Evolutionary conservation across 2,113 vertebrate species (phyloP), one percentile per base, ranked within the genome.

Genomic region (Apaloderma vittatum): DNA sequence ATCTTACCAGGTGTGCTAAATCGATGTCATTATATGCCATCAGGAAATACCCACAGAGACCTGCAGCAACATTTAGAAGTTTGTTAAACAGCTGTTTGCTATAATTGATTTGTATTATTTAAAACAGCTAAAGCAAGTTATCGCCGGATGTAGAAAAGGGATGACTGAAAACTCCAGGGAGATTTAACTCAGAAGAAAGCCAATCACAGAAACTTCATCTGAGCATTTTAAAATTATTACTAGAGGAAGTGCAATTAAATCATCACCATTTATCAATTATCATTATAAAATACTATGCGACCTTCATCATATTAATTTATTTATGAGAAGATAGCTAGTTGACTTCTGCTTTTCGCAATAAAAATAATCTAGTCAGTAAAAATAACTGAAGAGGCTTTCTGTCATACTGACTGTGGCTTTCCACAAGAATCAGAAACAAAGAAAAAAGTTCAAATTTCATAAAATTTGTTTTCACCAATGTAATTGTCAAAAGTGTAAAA

Each of bases 61-160:
- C 90, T 90, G 95, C 71, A 96, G 96, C 95, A 98, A 97, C 97
- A 93, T 95, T 70, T 75, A 89, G 97, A 97, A 98, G 97, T 97
- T 95, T 97, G 98, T 98, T 98, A 98, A 98, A 98, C 98, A 98
- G 97, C 98, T 98, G 98, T 97, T 97, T 98, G 93, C 94, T 98
- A 94, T 98, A 98, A 98, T 98, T 98, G 97, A 98, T 98, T 97
- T 98, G 96, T 98, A 97, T 98, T 98, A 98, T 98, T 98, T 98
- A 98, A 98, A 98, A 97, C 86, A 97, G 96, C 97, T 96, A 97
- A 96, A 97, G 96, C 97, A 97, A 98, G 97, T 97, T 97, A 97
- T 88, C 73, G 1, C 96, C 89, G 96, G 97, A 97, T 98, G 95
- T 97, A 88, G 97, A 52, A 97, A 96, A 97, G 90, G 94, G 94